A percentile compares a stretch with the other conserved stretches of the same genome.
Conservation (phyloP, 2,888 invertebrate genomes). For the Drosophila cracens region DNA sequence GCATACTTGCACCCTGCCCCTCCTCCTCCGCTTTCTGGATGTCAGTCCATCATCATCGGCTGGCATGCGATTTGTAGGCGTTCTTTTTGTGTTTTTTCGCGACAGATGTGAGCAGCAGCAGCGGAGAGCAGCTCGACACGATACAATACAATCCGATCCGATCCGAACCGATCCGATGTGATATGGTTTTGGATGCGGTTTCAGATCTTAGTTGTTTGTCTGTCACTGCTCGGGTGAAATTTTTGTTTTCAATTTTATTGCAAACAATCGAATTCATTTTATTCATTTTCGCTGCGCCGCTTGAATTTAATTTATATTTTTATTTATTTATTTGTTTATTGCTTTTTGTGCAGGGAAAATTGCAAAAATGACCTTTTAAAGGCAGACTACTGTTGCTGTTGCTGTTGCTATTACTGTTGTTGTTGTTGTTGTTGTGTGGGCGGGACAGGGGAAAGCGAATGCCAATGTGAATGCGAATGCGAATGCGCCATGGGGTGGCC, state of each 20-base stretch:
- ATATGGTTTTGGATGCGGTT: slow-evolving; percentile 22
- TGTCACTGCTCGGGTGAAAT: slow-evolving; percentile 45
- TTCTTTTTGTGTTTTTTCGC: slow-evolving; percentile 9
- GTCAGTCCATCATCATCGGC: slow-evolving; percentile 23
- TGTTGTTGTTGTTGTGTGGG: slow-evolving; percentile 36
- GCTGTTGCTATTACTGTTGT: background rate
- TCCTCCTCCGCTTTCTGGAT: background rate
- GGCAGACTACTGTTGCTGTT: slow-evolving; percentile 27
- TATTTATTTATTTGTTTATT: slow-evolving; percentile 20
- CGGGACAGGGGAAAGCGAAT: slow-evolving; percentile 34
- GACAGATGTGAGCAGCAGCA: background rate
- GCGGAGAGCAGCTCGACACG: slow-evolving; percentile 1
- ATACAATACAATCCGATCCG: background rate
- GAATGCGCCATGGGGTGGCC: slow-evolving; percentile 36
- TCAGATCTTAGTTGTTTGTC: slow-evolving; percentile 8
- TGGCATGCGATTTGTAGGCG: slow-evolving; percentile 47
- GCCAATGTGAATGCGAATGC: slow-evolving; percentile 26
- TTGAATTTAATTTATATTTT: slow-evolving; percentile 43
- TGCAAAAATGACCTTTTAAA: slow-evolving; percentile 62
- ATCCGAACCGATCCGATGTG: slow-evolving; percentile 10
- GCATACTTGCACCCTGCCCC: background rate
- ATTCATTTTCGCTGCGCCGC: slow-evolving; percentile 21
- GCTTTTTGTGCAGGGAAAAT: slow-evolving; percentile 43
- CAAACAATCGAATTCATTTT: slow-evolving; percentile 57
- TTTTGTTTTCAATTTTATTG: slow-evolving; percentile 49